These are phyloP conservation scores for Synanthedon vespiformis DNA, from an alignment of 2,888 invertebrate genomes.

Conservation along the genomic window DNA sequence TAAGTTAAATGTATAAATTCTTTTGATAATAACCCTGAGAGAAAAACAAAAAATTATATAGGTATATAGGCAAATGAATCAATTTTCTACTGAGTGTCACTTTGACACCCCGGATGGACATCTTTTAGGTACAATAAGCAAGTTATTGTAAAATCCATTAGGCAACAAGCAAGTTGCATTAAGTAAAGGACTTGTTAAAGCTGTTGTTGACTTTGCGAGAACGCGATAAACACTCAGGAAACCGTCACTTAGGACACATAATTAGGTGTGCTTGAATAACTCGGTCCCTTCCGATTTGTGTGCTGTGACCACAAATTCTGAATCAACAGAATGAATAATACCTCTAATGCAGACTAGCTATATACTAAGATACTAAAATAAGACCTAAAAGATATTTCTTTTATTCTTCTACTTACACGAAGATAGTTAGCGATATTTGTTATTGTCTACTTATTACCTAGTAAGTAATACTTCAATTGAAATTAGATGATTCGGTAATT, in stretches of 20 bases:
- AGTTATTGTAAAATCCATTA: slow-evolving; percentile 3
- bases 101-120: background rate
- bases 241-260: slow-evolving; percentile 39
- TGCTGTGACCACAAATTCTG: slow-evolving; percentile 7
- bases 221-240: slow-evolving; percentile 43
- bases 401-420: too few species aligned
- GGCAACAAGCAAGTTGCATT: slow-evolving; percentile 35
- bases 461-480: too few species aligned
- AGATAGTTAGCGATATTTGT: too few species aligned
- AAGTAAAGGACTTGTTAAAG: slow-evolving; percentile 4
- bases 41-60: slow-evolving; percentile 1
- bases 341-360: too few species aligned
- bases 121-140: too few species aligned
- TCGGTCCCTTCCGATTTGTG: slow-evolving; percentile 42
- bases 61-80: slow-evolving; percentile 6
- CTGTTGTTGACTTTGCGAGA: slow-evolving; percentile 18
- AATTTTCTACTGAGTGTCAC: background rate
- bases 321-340: too few species aligned
- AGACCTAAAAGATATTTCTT: too few species aligned
- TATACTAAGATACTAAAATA: too few species aligned
- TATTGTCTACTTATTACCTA: too few species aligned
- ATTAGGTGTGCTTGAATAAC: slow-evolving; percentile 53
- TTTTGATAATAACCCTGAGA: too few species aligned
- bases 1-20: too few species aligned
- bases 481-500: too few species aligned